Conservation (phyloP, 1,140 invertebrate genomes). For the Mycetomoellerius zeteki region DNA sequence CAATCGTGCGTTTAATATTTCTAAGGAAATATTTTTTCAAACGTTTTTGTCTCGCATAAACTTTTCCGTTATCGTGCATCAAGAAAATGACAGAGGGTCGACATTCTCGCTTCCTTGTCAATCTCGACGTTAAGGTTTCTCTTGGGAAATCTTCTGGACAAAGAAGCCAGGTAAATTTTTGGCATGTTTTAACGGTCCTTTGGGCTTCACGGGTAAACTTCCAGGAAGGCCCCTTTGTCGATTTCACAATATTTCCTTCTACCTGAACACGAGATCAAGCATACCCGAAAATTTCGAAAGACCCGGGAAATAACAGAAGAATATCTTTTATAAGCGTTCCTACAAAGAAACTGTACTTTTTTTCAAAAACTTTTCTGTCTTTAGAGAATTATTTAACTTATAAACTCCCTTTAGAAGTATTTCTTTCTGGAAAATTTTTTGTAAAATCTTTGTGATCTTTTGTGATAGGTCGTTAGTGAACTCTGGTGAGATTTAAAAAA, state of each 20-base stretch:
- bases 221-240: slow-evolving; percentile 75
- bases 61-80: background rate
- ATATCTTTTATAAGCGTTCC: background rate
- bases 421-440: background rate
- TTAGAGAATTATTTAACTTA: background rate
- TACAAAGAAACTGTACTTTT: background rate
- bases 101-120: slow-evolving; percentile 23
- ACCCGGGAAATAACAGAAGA: background rate
- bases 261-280: slow-evolving; percentile 51
- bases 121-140: slow-evolving; percentile 31
- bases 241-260: slow-evolving; percentile 60
- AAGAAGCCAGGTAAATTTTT: slow-evolving; percentile 76
- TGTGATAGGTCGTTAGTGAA: background rate
- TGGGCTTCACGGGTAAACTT: slow-evolving; percentile 66
- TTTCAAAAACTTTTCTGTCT: slow-evolving; percentile 2
- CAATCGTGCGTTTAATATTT: background rate
- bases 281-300: slow-evolving; percentile 1
- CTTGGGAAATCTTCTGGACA: slow-evolving; percentile 65
- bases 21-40: background rate
- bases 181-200: slow-evolving; percentile 51
- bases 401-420: background rate
- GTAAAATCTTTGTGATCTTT: background rate
- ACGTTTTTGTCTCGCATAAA: background rate
- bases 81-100: slow-evolving; percentile 14
- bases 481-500: background rate